A percentile compares a stretch with the other conserved stretches of the same genome.
phyloP scores from a whole-genome alignment of 2,797 vertebrate genomes.

The Notolepis coatsorum region DNA sequence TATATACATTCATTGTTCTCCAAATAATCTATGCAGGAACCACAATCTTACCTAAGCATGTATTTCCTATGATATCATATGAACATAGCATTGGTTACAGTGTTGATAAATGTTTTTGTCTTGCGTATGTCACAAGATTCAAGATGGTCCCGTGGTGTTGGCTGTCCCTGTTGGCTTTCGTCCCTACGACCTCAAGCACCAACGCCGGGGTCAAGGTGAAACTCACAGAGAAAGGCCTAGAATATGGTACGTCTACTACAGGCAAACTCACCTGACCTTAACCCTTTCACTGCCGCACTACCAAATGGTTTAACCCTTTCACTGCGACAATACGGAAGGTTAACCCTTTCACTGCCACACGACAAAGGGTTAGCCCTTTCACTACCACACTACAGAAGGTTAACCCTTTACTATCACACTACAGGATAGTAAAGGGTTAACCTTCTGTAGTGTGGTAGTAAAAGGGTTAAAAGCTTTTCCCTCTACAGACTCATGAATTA shows the following conservation, averaged over 20 bases:
- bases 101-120: conserved; percentile 4
- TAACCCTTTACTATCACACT: no score
- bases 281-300: no score
- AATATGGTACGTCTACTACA: conserved; percentile 78
- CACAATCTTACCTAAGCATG: neutral
- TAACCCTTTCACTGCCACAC: no score
- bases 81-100: neutral
- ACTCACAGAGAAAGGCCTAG: conserved; percentile 79
- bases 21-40: neutral
- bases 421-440: no score
- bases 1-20: no score
- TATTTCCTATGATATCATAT: neutral
- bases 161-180: conserved; percentile 60
- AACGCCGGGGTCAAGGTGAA: conserved; percentile 77
- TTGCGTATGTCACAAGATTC: conserved; percentile 30
- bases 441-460: no score
- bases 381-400: no score
- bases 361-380: no score
- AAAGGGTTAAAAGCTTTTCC: neutral
- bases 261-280: neutral
- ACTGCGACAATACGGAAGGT: no score
- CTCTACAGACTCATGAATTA: neutral
- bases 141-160: conserved; percentile 62
- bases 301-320: no score
- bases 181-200: conserved; percentile 36